These are phyloP conservation scores for Anguilla marmorata DNA, from an alignment of 2,797 vertebrate genomes.

Conservation along the genomic window DNA sequence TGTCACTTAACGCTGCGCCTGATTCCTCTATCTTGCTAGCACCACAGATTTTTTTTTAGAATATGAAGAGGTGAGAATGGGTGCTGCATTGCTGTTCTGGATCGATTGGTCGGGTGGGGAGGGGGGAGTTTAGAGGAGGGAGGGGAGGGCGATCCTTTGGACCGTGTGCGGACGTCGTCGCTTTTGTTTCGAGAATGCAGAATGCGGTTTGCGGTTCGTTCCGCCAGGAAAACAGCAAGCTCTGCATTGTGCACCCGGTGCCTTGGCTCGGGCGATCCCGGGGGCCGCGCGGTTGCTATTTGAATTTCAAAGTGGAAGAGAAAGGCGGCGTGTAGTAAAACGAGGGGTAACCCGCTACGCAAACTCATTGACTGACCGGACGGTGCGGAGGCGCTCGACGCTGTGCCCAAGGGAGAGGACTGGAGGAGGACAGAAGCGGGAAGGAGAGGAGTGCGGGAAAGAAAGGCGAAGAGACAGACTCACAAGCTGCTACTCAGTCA, in stretches of 20 bases:
- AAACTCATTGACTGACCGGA: not conserved
- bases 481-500: conserved; percentile 11
- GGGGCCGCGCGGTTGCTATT: conserved; percentile 27
- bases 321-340: conserved; percentile 17
- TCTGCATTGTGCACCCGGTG: conserved; percentile 29
- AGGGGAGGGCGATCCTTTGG: not conserved
- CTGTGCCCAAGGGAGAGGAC: not conserved
- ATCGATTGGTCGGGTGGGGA: not conserved
- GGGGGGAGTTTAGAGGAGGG: too few relatives aligned
- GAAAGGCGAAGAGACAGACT: conserved; percentile 8
- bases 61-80: not conserved
- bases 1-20: not conserved
- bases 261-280: conserved; percentile 23
- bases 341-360: not conserved
- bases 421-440: not conserved
- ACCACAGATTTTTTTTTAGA: not conserved
- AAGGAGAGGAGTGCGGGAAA: not conserved
- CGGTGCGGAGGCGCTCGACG: not conserved
- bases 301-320: conserved; percentile 35
- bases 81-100: not conserved
- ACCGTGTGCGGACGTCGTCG: not conserved
- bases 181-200: not conserved
- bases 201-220: not conserved
- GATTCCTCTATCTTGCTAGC: not conserved
- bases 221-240: conserved; percentile 6